These are phyloP conservation scores for Apteryx owenii DNA, from an alignment of 2,113 vertebrate genomes.

Conservation along the genomic window DNA sequence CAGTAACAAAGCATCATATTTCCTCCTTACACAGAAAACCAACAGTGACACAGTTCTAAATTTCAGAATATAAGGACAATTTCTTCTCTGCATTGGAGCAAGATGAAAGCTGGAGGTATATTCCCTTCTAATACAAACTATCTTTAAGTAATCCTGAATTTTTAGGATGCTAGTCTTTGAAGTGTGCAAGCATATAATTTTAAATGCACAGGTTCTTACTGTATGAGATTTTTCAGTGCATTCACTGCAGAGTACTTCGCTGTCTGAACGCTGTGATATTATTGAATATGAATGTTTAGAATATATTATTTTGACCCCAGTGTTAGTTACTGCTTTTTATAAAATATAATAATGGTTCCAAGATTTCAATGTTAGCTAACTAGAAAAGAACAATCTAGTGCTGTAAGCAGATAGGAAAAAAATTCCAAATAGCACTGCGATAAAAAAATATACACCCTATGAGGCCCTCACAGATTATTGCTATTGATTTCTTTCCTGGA, in stretches of 20 bases:
- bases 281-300: slow-evolving; percentile 28
- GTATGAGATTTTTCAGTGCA: slow-evolving; percentile 25
- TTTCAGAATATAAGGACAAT: slow-evolving; percentile 68
- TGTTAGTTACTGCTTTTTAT: slow-evolving; percentile 28
- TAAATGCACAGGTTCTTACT: slow-evolving; percentile 31
- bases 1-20: slow-evolving; percentile 79
- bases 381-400: slow-evolving; percentile 72
- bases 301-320: slow-evolving; percentile 51
- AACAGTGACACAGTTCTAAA: slow-evolving; percentile 72
- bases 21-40: slow-evolving; percentile 77
- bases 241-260: not conserved
- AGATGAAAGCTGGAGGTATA: slow-evolving; percentile 46
- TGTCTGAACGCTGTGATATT: not conserved
- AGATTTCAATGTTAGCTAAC: slow-evolving; percentile 70
- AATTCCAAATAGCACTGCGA: slow-evolving; percentile 76
- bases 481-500: slow-evolving; percentile 97
- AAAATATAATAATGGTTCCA: slow-evolving; percentile 56
- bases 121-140: slow-evolving; percentile 43
- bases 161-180: slow-evolving; percentile 51
- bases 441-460: slow-evolving; percentile 82
- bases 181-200: slow-evolving; percentile 45
- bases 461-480: slow-evolving; percentile 93
- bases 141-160: slow-evolving; percentile 37
- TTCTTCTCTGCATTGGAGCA: slow-evolving; percentile 36
- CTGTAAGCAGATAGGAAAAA: slow-evolving; percentile 75